A percentile compares a stretch with the other conserved stretches of the same genome.
Evolutionary conservation across 1,140 invertebrate species (phyloP).

Genomic region (Limonius californicus): DNA sequence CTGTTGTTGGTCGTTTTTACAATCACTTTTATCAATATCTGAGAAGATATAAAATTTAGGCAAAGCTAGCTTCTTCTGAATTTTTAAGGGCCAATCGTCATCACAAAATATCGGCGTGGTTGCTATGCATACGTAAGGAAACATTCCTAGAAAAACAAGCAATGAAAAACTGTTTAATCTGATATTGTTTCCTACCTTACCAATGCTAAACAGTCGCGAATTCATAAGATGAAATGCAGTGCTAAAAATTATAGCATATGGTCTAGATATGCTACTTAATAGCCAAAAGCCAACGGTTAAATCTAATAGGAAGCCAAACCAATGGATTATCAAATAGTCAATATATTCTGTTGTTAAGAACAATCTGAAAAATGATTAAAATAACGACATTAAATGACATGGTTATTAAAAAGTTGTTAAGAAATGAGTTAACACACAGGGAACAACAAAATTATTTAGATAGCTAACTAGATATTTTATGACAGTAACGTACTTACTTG

Average conservation of each 20-base stretch:
- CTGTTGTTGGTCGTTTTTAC: too few relatives aligned
- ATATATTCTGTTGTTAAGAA: slow-evolving; percentile 70
- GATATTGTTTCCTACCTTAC: slow-evolving; percentile 48
- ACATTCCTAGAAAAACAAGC: slow-evolving; percentile 80
- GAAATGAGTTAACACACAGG: too few relatives aligned
- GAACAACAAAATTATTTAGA: too few relatives aligned
- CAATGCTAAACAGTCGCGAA: slow-evolving; percentile 80
- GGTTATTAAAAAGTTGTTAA: too few relatives aligned
- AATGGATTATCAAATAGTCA: slow-evolving; percentile 80
- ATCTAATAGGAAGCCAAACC: slow-evolving; percentile 82
- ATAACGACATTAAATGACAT: too few relatives aligned
- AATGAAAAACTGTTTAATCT: neutral
- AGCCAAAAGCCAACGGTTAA: slow-evolving; percentile 80
- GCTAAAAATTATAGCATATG: slow-evolving; percentile 71
- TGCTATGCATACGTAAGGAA: slow-evolving; percentile 84
- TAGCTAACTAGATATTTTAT: too few relatives aligned
- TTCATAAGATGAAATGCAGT: slow-evolving; percentile 86
- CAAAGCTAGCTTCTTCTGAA: too few relatives aligned
- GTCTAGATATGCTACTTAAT: slow-evolving; percentile 66
- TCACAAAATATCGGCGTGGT: slow-evolving; percentile 82
- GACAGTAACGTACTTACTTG: too few relatives aligned
- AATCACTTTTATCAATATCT: too few relatives aligned
- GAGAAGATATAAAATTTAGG: too few relatives aligned
- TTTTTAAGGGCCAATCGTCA: slow-evolving; percentile 67
- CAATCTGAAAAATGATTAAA: slow-evolving; percentile 57